These are phyloP conservation scores for Ameiurus melas DNA, from an alignment of 2,113 vertebrate species.

Conservation along the genomic window DNA sequence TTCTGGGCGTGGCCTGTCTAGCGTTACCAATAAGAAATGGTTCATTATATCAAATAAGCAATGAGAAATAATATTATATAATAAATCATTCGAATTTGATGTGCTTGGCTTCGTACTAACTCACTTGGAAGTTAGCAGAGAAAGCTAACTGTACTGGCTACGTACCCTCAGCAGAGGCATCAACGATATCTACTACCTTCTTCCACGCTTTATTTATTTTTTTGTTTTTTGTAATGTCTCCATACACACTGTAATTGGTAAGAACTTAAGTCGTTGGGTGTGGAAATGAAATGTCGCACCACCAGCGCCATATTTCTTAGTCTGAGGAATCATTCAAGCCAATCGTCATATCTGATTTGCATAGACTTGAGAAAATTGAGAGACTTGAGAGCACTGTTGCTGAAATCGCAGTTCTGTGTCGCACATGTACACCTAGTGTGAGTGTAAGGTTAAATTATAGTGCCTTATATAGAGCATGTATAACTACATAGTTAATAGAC, in stretches of 20 bases:
- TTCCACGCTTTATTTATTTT: not conserved
- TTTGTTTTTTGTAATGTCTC: not conserved
- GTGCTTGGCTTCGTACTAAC: not conserved
- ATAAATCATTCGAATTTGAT: not conserved
- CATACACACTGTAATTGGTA: not conserved
- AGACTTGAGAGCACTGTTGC: too few relatives aligned
- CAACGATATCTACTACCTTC: too few relatives aligned
- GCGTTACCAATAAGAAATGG: not conserved
- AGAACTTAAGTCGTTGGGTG: not conserved
- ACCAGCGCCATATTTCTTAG: not conserved
- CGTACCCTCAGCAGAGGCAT: not conserved
- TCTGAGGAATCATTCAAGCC: not conserved
- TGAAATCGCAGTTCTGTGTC: not conserved
- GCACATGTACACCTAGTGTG: not conserved
- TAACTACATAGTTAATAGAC: constrained; percentile 1
- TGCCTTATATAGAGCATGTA: not conserved
- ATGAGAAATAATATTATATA: too few relatives aligned
- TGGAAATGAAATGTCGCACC: not conserved
- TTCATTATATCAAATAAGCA: too few relatives aligned
- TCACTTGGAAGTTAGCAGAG: not conserved
- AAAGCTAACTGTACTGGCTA: not conserved
- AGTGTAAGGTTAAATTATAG: not conserved
- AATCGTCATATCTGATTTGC: not conserved
- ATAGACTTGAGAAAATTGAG: not conserved
- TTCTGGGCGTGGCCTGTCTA: not conserved